These are phyloP conservation scores for Garrulus glandarius DNA, from an alignment of 2,797 vertebrate genomes.

Conservation along the genomic window DNA sequence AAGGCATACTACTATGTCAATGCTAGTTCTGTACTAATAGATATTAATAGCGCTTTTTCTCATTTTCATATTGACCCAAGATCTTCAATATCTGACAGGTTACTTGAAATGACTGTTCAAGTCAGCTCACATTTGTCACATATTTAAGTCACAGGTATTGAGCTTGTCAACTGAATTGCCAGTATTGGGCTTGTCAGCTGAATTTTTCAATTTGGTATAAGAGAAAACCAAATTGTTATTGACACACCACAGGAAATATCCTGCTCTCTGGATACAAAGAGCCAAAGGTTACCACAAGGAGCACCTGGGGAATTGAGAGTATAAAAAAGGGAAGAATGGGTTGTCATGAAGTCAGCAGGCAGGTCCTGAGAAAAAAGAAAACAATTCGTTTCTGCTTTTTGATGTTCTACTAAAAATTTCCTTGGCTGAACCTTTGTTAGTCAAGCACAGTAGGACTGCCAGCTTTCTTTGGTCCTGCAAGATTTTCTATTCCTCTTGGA, in stretches of 20 bases:
- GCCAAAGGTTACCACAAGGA: not conserved
- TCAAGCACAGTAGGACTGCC: not conserved
- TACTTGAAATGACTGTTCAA: constrained; percentile 11
- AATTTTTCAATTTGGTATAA: constrained; percentile 13
- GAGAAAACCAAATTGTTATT: constrained; percentile 45
- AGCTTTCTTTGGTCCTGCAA: not conserved
- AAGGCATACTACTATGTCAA: not conserved
- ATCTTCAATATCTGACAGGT: not conserved
- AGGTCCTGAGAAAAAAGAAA: not conserved
- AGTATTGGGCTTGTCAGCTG: not conserved
- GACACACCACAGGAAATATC: not conserved
- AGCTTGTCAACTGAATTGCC: not conserved
- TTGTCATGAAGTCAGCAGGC: not conserved
- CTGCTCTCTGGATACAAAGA: not conserved
- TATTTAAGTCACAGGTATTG: constrained; percentile 1
- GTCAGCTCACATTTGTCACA: not conserved
- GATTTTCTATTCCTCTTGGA: not conserved
- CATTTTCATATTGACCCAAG: not conserved
- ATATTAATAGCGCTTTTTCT: not conserved
- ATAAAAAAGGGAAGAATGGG: not conserved
- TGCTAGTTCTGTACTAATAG: not conserved
- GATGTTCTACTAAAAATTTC: not conserved
- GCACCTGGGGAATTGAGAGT: not conserved
- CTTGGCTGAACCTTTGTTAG: not conserved
- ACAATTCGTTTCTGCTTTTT: not conserved